These are phyloP conservation scores for Drosophila paucipuncta DNA, from an alignment of 2,888 invertebrate species.

Conservation along the genomic window DNA sequence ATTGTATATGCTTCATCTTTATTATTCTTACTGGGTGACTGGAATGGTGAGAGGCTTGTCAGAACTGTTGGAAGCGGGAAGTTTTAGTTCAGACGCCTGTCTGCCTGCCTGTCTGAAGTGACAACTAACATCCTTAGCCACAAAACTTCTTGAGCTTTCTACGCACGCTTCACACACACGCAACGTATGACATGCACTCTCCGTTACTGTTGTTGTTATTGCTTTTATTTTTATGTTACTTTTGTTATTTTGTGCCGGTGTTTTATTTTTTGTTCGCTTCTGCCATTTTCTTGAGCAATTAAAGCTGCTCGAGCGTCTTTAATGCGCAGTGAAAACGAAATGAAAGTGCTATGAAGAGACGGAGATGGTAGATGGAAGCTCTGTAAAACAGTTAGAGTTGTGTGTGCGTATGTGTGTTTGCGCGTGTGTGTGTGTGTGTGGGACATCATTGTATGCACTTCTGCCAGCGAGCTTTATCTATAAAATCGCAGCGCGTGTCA, in stretches of 20 bases:
- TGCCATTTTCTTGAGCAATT: conserved; percentile 68
- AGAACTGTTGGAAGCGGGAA: conserved; percentile 2
- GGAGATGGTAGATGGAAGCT: conserved; percentile 45
- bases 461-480: conserved; percentile 47
- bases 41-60: conserved; percentile 6
- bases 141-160: conserved; percentile 67
- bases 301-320: conserved; percentile 75
- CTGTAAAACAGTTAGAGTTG: conserved; percentile 39
- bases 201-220: conserved; percentile 20
- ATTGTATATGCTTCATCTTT: neutral
- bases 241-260: conserved; percentile 55
- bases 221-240: conserved; percentile 35
- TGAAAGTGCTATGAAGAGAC: conserved; percentile 67
- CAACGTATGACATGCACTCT: conserved; percentile 30
- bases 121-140: conserved; percentile 40
- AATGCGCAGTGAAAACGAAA: conserved; percentile 79
- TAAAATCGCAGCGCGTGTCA: conserved; percentile 68
- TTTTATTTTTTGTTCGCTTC: conserved; percentile 47
- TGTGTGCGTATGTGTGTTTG: conserved; percentile 28
- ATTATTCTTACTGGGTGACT: conserved; percentile 2
- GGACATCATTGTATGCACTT: conserved; percentile 41
- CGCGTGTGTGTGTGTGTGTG: conserved; percentile 1
- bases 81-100: neutral
- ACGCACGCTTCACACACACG: conserved; percentile 10
- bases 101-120: conserved; percentile 20